A percentile compares a stretch with the other conserved stretches of the same genome.
Conservation (phyloP, 1,140 invertebrate genomes). For the Bombus haemorrhoidalis region DNA sequence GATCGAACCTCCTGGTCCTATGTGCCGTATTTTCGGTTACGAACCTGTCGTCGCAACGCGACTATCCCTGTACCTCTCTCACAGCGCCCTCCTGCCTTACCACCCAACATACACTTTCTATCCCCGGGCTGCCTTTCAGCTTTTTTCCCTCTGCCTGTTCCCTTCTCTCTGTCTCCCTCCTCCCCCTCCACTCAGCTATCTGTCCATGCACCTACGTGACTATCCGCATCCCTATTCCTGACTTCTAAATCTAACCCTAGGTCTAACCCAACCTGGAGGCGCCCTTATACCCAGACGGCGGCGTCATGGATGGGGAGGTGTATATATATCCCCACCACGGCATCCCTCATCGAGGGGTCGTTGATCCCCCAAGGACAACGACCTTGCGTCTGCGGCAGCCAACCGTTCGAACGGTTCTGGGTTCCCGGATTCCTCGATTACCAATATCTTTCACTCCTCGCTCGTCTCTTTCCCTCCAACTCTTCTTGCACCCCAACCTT, state of each 20-base stretch:
- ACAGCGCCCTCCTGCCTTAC: constrained; percentile 25
- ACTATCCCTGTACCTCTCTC: constrained; percentile 41
- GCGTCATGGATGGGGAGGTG: constrained; percentile 67
- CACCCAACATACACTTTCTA: constrained; percentile 56
- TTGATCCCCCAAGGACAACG: constrained; percentile 83
- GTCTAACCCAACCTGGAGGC: constrained; percentile 66
- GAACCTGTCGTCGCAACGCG: constrained; percentile 30
- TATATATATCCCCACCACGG: constrained; percentile 70
- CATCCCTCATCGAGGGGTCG: constrained; percentile 82
- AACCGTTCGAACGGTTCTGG: constrained; percentile 80
- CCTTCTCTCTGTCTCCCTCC: not conserved
- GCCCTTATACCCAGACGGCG: constrained; percentile 70
- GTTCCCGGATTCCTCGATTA: constrained; percentile 81
- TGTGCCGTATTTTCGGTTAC: constrained; percentile 31
- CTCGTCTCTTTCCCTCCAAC: constrained; percentile 35
- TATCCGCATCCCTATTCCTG: constrained; percentile 61
- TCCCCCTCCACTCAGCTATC: constrained; percentile 28
- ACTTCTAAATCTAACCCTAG: constrained; percentile 70
- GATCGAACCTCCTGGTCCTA: not conserved
- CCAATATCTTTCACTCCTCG: constrained; percentile 72
- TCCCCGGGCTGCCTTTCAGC: constrained; percentile 58
- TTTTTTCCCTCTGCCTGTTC: constrained; percentile 42
- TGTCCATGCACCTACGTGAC: constrained; percentile 50
- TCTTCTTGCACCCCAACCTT: constrained; percentile 46
- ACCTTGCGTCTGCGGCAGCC: constrained; percentile 80